Percentiles rank a stretch among this genome's conserved stretches.
Evolutionary conservation across 2,113 vertebrate species (phyloP).

Genomic region (Vimba vimba): DNA sequence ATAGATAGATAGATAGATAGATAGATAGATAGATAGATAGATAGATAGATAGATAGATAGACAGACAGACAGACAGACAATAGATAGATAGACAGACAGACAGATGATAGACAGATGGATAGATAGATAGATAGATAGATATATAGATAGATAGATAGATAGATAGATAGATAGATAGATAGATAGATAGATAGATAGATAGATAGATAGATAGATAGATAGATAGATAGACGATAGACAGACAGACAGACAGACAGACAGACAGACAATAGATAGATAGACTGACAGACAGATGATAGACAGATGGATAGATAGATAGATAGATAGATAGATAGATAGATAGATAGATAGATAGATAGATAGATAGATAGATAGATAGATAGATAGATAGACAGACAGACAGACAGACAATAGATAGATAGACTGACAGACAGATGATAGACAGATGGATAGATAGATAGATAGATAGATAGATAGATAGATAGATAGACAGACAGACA

Average conservation of each 20-base stretch:
- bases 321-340: background rate
- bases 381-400: background rate
- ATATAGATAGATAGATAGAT: background rate
- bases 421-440: fast-evolving
- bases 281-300: too few relatives aligned
- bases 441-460: fast-evolving
- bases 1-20: background rate
- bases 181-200: background rate
- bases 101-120: fast-evolving
- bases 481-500: background rate
- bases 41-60: background rate
- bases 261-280: too few relatives aligned
- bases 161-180: fast-evolving
- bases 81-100: too few relatives aligned
- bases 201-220: background rate
- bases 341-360: background rate
- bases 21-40: background rate
- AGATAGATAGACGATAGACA: background rate
- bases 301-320: background rate
- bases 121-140: background rate
- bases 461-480: background rate
- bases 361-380: too few relatives aligned
- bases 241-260: background rate
- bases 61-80: background rate
- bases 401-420: background rate